These are phyloP conservation scores for Agelas oroides DNA, from an alignment of 37 sponge, comb jelly and placozoan genomes.

Conservation along the genomic window DNA sequence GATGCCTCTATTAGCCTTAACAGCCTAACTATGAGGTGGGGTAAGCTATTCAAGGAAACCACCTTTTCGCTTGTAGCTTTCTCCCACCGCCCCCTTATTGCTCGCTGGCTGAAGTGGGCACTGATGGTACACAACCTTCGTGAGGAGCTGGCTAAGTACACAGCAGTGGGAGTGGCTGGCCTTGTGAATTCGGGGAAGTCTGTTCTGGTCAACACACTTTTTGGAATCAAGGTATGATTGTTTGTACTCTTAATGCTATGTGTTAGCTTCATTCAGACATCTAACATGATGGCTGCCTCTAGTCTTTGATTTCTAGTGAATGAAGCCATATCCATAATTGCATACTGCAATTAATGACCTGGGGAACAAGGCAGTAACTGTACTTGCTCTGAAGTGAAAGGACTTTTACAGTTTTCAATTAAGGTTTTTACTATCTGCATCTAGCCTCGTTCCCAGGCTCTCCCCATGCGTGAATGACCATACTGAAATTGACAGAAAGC, in stretches of 20 bases:
- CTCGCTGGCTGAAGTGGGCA: slow-evolving; percentile 69
- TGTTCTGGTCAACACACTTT: slow-evolving; percentile 41
- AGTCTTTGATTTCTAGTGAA: background rate
- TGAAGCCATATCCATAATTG: background rate
- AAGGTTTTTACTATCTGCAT: no score
- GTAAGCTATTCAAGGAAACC: slow-evolving; percentile 34
- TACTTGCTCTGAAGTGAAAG: no score
- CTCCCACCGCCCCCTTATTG: slow-evolving; percentile 47
- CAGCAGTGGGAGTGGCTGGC: slow-evolving; percentile 58
- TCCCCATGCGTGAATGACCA: no score
- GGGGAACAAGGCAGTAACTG: no score
- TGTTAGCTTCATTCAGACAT: background rate
- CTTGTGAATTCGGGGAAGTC: slow-evolving; percentile 68
- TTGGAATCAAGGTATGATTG: slow-evolving; percentile 40
- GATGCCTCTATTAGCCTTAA: background rate
- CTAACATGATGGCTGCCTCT: background rate
- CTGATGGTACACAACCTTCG: slow-evolving; percentile 49
- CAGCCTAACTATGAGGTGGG: slow-evolving; percentile 24
- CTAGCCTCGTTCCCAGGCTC: no score
- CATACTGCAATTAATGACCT: background rate
- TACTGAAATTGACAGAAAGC: no score
- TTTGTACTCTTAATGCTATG: no score
- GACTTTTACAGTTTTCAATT: background rate
- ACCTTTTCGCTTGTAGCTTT: slow-evolving; percentile 24
- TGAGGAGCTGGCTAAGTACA: slow-evolving; percentile 62